Percentiles rank a stretch among this genome's conserved stretches.
These are phyloP conservation scores for Smithornis capensis DNA, from an alignment of 2,113 vertebrate genomes.

Conservation along the genomic window DNA sequence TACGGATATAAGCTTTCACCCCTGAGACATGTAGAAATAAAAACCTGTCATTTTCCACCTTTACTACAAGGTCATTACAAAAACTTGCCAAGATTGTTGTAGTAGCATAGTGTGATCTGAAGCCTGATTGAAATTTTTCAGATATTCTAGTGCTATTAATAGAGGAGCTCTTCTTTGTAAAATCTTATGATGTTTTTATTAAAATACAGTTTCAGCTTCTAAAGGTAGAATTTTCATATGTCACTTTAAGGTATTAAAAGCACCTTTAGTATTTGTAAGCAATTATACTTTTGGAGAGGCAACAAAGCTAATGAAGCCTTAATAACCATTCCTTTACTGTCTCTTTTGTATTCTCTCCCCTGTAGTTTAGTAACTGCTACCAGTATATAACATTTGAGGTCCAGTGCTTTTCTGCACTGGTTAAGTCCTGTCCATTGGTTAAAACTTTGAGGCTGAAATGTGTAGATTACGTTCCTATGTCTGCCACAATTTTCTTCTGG, in stretches of 20 bases:
- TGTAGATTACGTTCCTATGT: neutral
- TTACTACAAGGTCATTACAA: constrained; percentile 39
- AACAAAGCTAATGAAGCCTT: neutral
- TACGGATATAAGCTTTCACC: constrained; percentile 24
- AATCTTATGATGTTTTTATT: neutral
- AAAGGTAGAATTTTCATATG: neutral
- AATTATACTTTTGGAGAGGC: neutral
- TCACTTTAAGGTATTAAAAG: neutral
- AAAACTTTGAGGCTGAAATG: neutral
- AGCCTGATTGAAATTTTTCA: neutral
- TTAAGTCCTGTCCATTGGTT: neutral
- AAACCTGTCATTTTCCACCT: constrained; percentile 32
- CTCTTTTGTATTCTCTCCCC: neutral
- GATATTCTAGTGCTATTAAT: neutral
- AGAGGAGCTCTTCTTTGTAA: neutral
- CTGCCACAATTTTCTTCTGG: neutral
- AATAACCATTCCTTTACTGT: neutral
- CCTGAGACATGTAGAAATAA: neutral
- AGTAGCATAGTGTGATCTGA: neutral
- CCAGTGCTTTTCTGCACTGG: neutral
- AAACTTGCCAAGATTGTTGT: neutral
- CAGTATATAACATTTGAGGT: neutral
- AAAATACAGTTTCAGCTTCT: neutral
- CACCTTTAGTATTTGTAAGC: neutral
- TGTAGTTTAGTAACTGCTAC: neutral